These are phyloP conservation scores for Sinelater perroti DNA, from an alignment of 2,888 invertebrate genomes.

Conservation along the genomic window DNA sequence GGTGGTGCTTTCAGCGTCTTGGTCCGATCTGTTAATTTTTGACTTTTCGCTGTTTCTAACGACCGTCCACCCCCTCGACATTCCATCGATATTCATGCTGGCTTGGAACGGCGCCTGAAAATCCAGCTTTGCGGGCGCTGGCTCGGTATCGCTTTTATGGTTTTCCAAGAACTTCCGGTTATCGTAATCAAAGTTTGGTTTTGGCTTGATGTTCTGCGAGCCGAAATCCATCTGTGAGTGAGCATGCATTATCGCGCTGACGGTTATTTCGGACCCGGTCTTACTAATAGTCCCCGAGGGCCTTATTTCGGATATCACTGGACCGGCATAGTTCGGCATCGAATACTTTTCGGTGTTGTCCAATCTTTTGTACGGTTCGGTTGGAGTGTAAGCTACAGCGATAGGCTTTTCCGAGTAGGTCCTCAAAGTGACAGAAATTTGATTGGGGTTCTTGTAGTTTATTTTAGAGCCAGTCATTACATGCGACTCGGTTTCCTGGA, in stretches of 20 bases:
- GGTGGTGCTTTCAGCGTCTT: constrained; percentile 52
- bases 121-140: constrained; percentile 60
- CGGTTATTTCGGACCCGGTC: constrained; percentile 56
- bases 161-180: constrained; percentile 21
- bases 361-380: constrained; percentile 58
- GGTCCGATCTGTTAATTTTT: constrained; percentile 42
- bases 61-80: constrained; percentile 71
- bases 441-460: constrained; percentile 43
- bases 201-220: neutral
- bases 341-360: constrained; percentile 56
- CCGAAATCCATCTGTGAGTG: constrained; percentile 46
- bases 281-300: constrained; percentile 44
- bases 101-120: constrained; percentile 77
- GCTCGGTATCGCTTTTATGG: constrained; percentile 37
- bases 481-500: constrained; percentile 59
- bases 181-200: neutral
- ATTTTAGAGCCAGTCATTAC: constrained; percentile 57
- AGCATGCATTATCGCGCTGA: constrained; percentile 60
- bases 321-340: constrained; percentile 61
- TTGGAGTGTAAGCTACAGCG: constrained; percentile 72
- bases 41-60: constrained; percentile 57
- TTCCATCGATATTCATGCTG: constrained; percentile 68
- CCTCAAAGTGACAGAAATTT: constrained; percentile 58
- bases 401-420: constrained; percentile 68
- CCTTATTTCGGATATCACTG: constrained; percentile 63